Evolutionary conservation across 2,797 vertebrate species (phyloP).

Genomic region (Sternarchorhynchus goeldii): DNA sequence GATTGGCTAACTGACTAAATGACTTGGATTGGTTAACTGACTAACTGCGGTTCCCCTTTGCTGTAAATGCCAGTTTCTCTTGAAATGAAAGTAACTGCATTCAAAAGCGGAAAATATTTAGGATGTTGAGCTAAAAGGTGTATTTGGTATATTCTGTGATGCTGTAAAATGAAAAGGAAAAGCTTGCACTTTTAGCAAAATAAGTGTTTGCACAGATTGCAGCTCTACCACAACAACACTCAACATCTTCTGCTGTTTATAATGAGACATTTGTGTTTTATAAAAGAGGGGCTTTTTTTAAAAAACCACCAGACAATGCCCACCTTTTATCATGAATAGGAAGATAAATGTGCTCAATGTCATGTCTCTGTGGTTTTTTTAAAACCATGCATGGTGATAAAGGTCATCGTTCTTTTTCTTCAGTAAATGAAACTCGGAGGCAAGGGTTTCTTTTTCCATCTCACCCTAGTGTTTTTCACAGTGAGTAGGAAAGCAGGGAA

Average conservation of each 20-base stretch:
- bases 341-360: slow-evolving; percentile 47
- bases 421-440: slow-evolving; percentile 41
- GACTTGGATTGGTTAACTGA: slow-evolving; percentile 10
- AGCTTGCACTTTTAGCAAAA: slow-evolving; percentile 37
- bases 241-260: slow-evolving; percentile 33
- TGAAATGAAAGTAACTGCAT: slow-evolving; percentile 14
- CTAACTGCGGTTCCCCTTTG: slow-evolving; percentile 11
- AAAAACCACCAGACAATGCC: slow-evolving; percentile 33
- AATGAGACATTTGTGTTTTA: slow-evolving; percentile 26
- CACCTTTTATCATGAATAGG: slow-evolving; percentile 35
- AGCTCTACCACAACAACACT: neutral
- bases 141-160: slow-evolving; percentile 15
- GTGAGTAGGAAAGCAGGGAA: neutral
- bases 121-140: neutral
- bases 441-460: neutral
- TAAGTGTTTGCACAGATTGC: neutral
- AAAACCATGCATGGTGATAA: slow-evolving; percentile 24
- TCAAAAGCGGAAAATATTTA: slow-evolving; percentile 28
- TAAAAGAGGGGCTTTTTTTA: slow-evolving; percentile 21
- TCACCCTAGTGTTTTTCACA: neutral
- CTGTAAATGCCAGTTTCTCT: slow-evolving; percentile 42
- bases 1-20: neutral
- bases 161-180: slow-evolving; percentile 12
- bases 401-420: slow-evolving; percentile 45
- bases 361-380: neutral